These are phyloP conservation scores for Anoura caudifer DNA, from an alignment of 2,113 vertebrate genomes.

Conservation along the genomic window DNA sequence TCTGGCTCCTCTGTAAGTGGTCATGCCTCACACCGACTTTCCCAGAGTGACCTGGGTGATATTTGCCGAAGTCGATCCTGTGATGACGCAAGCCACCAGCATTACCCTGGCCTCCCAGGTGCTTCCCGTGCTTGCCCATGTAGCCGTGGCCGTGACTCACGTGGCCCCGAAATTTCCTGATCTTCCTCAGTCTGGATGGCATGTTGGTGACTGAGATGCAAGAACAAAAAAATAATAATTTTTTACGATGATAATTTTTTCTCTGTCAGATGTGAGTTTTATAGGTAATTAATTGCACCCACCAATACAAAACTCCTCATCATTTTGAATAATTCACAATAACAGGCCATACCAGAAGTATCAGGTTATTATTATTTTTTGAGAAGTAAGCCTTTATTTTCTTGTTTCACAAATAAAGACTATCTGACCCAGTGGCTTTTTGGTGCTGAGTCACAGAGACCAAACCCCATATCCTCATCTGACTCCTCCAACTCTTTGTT, in stretches of 20 bases:
- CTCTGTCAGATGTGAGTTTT: not conserved
- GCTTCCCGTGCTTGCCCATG: conserved; percentile 87
- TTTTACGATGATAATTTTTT: not conserved
- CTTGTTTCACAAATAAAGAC: not conserved
- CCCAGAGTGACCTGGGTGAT: conserved; percentile 42
- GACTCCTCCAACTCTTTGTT: too few species aligned
- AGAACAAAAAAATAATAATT: not conserved
- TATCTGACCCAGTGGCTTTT: not conserved
- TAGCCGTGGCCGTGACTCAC: conserved; percentile 81
- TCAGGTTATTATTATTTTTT: not conserved
- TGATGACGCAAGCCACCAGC: conserved; percentile 86
- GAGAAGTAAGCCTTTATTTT: not conserved
- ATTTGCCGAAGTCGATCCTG: conserved; percentile 79
- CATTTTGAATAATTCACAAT: not conserved
- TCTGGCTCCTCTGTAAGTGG: conserved; percentile 84
- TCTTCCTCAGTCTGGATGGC: too few species aligned
- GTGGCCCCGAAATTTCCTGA: conserved; percentile 84
- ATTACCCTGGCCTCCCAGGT: conserved; percentile 87
- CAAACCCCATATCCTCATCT: too few species aligned
- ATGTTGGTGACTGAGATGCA: not conserved
- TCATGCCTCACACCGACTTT: conserved; percentile 76
- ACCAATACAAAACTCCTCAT: not conserved
- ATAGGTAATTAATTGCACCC: not conserved
- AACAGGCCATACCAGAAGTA: not conserved
- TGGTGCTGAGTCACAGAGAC: too few species aligned